Base-by-base conservation (phyloP, 2,113 vertebrate species). In the Echinops telfairi region DNA sequence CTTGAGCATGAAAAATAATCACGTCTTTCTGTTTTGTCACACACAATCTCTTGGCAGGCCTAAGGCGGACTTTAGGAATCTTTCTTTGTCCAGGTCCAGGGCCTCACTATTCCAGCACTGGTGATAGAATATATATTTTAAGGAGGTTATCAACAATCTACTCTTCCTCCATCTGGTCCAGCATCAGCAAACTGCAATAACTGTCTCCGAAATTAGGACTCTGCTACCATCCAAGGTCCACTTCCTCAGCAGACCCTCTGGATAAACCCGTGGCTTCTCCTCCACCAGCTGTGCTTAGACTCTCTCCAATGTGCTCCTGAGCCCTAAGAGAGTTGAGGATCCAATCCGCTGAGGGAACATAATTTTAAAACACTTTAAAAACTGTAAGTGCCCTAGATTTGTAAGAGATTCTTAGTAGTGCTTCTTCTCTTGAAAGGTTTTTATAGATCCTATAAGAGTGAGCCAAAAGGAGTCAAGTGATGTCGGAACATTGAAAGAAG, bases 331-430 rank as follows among this genome's bases (percentile, higher is more conserved):
- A 94, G 38, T 62, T 66, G 25, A 71, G 16, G 40, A 81, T n/a
- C 22, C 43, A 70, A 73, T 84, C 64, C 68, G 79, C n/a, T 73
- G 66, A 92, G 14, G 91, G 85, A 3, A 62, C 57, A 86, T 89
- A 85, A 93, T 93, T 92, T 78, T 66, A 85, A 90, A 80, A 57
- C 36, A 89, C 31, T 88, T 94, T 47, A 73, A 90, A 95, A 85
- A 22, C 76, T 85, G 27, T n/a, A 83, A 90, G 75, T 88, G 38
- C 70, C 68, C n/a, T 70, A 92, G 62, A 90, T 33, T 53, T 85
- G 3, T 79, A 93, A 83, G 84, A 85, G 43, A 83, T 71, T 92
- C 57, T 73, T 73, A 77, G 60, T 43, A 7, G 12, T 86, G 7
- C 1, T 31, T 88, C 93, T 85, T 83, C 81, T 89, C 78, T 77